Conservation (phyloP, 2,888 invertebrate genomes). For the Napeogenes sylphis region DNA sequence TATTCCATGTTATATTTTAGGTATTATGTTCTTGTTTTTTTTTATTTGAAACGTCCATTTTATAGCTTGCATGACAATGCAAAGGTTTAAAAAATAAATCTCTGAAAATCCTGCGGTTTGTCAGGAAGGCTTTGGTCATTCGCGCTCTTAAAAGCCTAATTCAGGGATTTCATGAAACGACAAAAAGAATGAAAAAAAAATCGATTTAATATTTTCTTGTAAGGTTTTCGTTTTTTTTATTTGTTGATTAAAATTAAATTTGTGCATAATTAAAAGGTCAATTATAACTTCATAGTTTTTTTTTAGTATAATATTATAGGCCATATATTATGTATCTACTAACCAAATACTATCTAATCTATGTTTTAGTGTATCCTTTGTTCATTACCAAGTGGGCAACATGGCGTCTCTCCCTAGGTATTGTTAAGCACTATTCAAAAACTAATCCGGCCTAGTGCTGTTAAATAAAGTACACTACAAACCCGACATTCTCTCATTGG, state of each 20-base stretch:
- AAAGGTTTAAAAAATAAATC: conserved; percentile 49
- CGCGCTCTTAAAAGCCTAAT: conserved; percentile 55
- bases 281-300: no score
- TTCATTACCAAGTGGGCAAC: conserved; percentile 21
- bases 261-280: no score
- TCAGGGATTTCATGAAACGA: conserved; percentile 45
- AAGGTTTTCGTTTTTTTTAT: neutral
- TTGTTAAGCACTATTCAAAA: conserved; percentile 70
- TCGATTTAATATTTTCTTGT: conserved; percentile 7
- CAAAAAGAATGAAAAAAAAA: conserved; percentile 31
- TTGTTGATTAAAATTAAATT: no score
- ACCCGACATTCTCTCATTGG: conserved; percentile 61
- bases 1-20: neutral
- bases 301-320: no score
- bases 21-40: neutral
- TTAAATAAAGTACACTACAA: conserved; percentile 65
- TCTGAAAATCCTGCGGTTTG: conserved; percentile 59
- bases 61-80: conserved; percentile 28
- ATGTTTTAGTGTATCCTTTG: neutral
- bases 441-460: conserved; percentile 73
- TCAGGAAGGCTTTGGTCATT: conserved; percentile 55
- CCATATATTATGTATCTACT: no score
- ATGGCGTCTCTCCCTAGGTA: conserved; percentile 57
- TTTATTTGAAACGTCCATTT: conserved; percentile 10
- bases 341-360: no score